Evolutionary conservation across 2,797 vertebrate species (phyloP).

Genomic region (Lepus townsendii): DNA sequence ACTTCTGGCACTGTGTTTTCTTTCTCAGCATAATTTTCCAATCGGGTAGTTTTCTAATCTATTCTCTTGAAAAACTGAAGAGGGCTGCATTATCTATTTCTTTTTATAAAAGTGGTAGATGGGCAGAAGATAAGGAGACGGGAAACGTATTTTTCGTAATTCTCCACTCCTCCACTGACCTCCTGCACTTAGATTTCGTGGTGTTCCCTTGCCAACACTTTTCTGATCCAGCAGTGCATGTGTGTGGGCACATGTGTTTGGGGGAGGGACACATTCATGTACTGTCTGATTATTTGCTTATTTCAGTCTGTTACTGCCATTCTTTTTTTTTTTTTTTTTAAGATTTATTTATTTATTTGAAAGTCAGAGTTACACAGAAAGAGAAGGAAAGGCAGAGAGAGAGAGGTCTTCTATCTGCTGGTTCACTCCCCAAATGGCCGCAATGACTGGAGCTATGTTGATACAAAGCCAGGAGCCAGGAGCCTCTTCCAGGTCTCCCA

Average conservation of each 20-base stretch:
- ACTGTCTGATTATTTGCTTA: not conserved
- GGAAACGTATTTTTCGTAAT: not conserved
- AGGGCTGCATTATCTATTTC: not conserved
- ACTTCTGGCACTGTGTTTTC: not conserved
- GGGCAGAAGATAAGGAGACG: not conserved
- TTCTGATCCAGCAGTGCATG: fast-evolving
- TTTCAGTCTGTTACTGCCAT: not conserved
- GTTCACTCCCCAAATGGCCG: too few relatives aligned
- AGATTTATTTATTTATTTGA: too few relatives aligned
- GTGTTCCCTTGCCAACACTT: not conserved
- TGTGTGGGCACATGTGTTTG: fast-evolving
- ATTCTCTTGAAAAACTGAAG: not conserved
- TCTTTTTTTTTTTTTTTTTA: not conserved
- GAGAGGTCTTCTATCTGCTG: too few relatives aligned
- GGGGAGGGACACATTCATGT: not conserved
- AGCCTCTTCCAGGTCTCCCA: too few relatives aligned
- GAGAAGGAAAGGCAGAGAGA: too few relatives aligned
- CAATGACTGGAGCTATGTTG: too few relatives aligned
- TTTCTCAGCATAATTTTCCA: not conserved
- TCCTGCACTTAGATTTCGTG: not conserved
- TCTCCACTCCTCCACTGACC: fast-evolving
- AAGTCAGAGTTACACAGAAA: too few relatives aligned
- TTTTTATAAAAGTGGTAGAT: not conserved
- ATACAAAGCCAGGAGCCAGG: too few relatives aligned
- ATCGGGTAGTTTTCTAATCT: not conserved